Percentiles rank a stretch among this genome's conserved stretches.
Conservation (phyloP, 2,888 invertebrate species). For the Cordilura impudica region DNA sequence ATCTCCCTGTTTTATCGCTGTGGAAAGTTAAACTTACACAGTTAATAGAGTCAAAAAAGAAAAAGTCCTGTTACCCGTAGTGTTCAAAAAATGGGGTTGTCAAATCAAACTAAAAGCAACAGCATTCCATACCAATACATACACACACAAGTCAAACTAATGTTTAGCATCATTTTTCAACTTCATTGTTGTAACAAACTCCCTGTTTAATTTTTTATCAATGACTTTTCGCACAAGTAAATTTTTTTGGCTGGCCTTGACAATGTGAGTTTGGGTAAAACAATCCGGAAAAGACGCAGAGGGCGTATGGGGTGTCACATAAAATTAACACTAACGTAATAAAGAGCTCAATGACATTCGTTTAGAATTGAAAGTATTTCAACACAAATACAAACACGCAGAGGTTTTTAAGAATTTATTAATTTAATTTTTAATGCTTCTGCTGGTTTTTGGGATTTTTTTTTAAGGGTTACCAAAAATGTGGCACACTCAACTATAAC, state of each 20-base stretch:
- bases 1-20: slow-evolving; percentile 7
- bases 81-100: slow-evolving; percentile 47
- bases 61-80: slow-evolving; percentile 31
- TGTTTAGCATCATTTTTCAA: slow-evolving; percentile 50
- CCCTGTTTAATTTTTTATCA: slow-evolving; percentile 49
- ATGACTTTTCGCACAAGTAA: slow-evolving; percentile 19
- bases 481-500: too few relatives aligned
- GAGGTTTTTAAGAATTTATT: neutral
- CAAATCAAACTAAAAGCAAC: slow-evolving; percentile 23
- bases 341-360: slow-evolving; percentile 76
- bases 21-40: slow-evolving; percentile 25
- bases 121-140: slow-evolving; percentile 26
- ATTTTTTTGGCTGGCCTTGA: slow-evolving; percentile 57
- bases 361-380: slow-evolving; percentile 53
- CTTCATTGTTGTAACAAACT: slow-evolving; percentile 46
- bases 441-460: too few relatives aligned
- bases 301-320: slow-evolving; percentile 66
- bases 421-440: too few relatives aligned
- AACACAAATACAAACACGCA: neutral
- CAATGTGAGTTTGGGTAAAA: slow-evolving; percentile 36
- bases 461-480: too few relatives aligned
- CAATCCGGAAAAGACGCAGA: slow-evolving; percentile 28
- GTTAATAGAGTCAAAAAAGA: neutral
- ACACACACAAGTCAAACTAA: slow-evolving; percentile 33
- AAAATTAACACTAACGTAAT: slow-evolving; percentile 76